Evolutionary conservation across 2,797 vertebrate genomes (phyloP), one percentile per base, ranked within the genome.

Genomic region (Crenuchus spilurus): DNA sequence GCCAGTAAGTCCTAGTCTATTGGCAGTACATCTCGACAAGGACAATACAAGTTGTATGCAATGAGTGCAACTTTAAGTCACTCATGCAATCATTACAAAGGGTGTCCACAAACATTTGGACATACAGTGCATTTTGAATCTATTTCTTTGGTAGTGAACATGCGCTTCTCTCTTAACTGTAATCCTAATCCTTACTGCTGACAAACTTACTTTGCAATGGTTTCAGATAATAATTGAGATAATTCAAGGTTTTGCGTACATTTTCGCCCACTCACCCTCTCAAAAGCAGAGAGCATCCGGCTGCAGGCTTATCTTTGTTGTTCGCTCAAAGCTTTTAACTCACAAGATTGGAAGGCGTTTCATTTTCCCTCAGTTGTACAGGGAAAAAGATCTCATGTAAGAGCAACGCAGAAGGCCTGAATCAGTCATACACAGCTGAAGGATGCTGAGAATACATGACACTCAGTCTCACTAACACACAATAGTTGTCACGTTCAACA

Each of bases 381-480:
- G 14, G 13, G 13, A 28, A 44, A 28, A 62, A 28, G 37, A 42
- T 62, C 60, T 62, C 60, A 26, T 57, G 33, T 57, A 57, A 54
- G 24, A 54, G 51, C 26, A 16, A 30, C 2, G 30, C 11, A 35
- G 54, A 6, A 5, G n/a, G 9, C 31, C 18, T 33, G 55, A 20
- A 58, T 11, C n/a, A 6, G 55, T 18, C 30, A 1, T 30, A 58
- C 30, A 58, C 31, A 13, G 55, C 55, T 58, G 55, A 58, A 37
- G 31, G 31, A 31, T 37, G 31, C 28, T 64, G 31, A 30, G 26
- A 64, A 64, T 30, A 64, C 39, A 30, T 64, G 61, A 46, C 24
- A 64, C 46, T n/a, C 41, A 44, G 61, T 8, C 41, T 46, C 24
- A 26, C 22, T 30, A 18, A 64, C 39, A 64, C 41, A 30, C 39